Evolutionary conservation across 2,888 invertebrate species (phyloP).

Genomic region (Mythimna vitellina): DNA sequence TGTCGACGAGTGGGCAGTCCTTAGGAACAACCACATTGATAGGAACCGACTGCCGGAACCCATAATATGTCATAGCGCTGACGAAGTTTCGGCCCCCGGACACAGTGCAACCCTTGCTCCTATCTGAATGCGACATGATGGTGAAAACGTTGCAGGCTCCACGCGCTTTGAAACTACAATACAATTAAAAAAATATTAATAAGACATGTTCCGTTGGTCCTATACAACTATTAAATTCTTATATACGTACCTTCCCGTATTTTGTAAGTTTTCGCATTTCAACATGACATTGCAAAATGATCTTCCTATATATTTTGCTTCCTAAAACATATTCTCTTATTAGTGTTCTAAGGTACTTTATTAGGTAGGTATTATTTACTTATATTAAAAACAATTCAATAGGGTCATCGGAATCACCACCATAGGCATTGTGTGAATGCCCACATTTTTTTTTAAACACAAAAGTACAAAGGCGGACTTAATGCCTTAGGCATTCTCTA

Average conservation of each 20-base stretch:
- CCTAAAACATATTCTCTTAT: constrained; percentile 62
- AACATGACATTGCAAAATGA: constrained; percentile 90
- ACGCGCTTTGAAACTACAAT: constrained; percentile 75
- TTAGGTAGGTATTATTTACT: background rate
- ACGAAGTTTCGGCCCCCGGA: constrained; percentile 75
- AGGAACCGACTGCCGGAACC: constrained; percentile 73
- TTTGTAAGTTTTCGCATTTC: constrained; percentile 95
- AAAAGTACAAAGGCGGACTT: too few relatives aligned
- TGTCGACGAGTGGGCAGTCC: constrained; percentile 72
- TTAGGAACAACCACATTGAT: constrained; percentile 75
- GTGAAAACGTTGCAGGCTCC: constrained; percentile 73
- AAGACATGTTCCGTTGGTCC: background rate
- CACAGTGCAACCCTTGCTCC: constrained; percentile 73
- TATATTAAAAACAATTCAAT: background rate
- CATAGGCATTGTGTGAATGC: background rate
- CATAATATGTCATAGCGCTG: constrained; percentile 74
- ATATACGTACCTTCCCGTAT: constrained; percentile 93
- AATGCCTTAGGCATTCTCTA: too few relatives aligned
- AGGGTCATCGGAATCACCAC: background rate
- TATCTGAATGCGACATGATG: constrained; percentile 68
- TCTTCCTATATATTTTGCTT: constrained; percentile 89
- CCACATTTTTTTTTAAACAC: too few relatives aligned
- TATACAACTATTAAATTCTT: background rate
- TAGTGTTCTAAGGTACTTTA: background rate
- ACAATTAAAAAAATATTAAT: background rate